These are phyloP conservation scores for Ptiloglossa arizonensis DNA, from an alignment of 1,140 invertebrate species.

Conservation along the genomic window DNA sequence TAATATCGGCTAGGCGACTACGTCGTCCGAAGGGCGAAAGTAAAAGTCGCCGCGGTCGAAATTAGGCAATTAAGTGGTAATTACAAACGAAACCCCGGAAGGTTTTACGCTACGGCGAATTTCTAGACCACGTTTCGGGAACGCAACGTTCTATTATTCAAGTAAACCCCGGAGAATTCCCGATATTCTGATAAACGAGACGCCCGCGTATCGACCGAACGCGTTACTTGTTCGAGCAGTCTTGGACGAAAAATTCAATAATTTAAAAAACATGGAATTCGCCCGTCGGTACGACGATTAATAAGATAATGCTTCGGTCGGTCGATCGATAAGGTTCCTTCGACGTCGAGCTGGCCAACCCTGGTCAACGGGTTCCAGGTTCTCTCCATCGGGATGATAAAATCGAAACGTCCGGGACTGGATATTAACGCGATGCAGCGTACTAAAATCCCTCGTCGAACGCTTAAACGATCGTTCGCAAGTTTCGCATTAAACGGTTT, in stretches of 20 bases:
- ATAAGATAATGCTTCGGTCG: background rate
- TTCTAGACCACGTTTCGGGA: too few species aligned
- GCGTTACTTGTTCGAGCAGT: background rate
- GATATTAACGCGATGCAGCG: constrained; percentile 57
- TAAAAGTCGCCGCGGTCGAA: background rate
- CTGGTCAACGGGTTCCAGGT: constrained; percentile 4
- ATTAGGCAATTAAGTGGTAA: background rate
- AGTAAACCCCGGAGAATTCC: background rate
- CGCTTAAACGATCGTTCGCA: constrained; percentile 61
- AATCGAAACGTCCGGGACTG: constrained; percentile 45
- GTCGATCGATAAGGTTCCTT: background rate
- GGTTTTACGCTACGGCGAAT: too few species aligned
- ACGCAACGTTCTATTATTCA: background rate
- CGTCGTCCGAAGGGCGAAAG: background rate
- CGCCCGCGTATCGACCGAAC: background rate
- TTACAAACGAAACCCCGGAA: too few species aligned
- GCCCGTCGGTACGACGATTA: too few species aligned
- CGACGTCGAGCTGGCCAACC: background rate
- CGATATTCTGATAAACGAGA: constrained; percentile 28
- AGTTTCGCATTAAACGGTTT: constrained; percentile 68
- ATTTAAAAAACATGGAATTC: too few species aligned
- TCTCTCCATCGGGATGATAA: constrained; percentile 55
- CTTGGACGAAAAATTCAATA: constrained; percentile 17
- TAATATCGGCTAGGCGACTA: background rate
- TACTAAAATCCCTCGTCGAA: constrained; percentile 53